phyloP scores from a whole-genome alignment of 2,113 vertebrate genomes.

The Podocnemis expansa region DNA sequence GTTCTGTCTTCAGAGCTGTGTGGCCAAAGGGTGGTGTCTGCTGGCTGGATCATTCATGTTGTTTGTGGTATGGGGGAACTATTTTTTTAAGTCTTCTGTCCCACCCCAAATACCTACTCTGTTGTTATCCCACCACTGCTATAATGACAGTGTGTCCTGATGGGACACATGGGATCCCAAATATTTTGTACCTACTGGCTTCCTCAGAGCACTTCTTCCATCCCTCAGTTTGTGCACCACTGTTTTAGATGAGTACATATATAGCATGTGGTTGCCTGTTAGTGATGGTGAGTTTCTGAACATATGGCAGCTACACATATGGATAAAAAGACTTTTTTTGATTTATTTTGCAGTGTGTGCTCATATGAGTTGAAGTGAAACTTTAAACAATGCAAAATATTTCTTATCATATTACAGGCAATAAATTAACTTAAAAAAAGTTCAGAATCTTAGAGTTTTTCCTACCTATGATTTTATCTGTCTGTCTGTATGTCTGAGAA shows the following conservation, averaged over 20 bases:
- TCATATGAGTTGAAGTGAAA: not conserved
- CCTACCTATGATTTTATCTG: not conserved
- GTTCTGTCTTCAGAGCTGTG: not conserved
- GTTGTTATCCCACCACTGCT: not conserved
- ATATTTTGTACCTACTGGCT: not conserved
- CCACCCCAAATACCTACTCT: not conserved
- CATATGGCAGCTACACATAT: too few species aligned
- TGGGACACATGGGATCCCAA: not conserved
- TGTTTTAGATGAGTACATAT: not conserved
- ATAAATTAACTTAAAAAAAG: not conserved
- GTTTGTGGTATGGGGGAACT: not conserved
- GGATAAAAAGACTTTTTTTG: not conserved
- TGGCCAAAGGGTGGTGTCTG: not conserved
- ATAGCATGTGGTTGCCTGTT: not conserved
- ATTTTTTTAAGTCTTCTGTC: not conserved
- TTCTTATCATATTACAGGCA: conserved; percentile 21
- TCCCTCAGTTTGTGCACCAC: not conserved
- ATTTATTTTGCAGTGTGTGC: not conserved
- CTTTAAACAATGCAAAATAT: not conserved
- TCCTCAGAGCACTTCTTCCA: too few species aligned
- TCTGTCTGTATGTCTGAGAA: not conserved
- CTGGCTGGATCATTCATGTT: not conserved
- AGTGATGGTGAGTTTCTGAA: not conserved
- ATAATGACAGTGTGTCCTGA: not conserved
- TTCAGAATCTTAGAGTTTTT: not conserved